These are phyloP conservation scores for Aplysia californica DNA, from an alignment of 1,140 invertebrate species.

Conservation along the genomic window DNA sequence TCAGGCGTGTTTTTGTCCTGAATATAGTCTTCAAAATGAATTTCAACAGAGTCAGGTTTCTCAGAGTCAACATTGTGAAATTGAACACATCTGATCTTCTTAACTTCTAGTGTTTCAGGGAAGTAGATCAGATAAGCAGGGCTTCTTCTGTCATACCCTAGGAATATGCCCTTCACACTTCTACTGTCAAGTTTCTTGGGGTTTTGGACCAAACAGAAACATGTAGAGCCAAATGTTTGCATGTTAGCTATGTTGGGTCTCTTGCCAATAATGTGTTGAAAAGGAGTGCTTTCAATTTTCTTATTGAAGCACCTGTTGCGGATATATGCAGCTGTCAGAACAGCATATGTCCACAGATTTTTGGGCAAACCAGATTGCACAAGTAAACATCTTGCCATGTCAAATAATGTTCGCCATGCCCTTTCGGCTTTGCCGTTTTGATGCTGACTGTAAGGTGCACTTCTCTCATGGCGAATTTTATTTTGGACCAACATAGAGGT, in stretches of 20 bases:
- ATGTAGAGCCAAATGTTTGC: constrained; percentile 20
- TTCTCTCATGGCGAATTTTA: background rate
- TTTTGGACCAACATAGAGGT: background rate
- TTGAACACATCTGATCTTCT: constrained; percentile 8
- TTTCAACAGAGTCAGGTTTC: constrained; percentile 4
- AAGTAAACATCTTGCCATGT: background rate
- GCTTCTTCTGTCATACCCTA: background rate
- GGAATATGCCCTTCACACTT: constrained; percentile 19
- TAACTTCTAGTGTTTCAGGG: constrained; percentile 16
- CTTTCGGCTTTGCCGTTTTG: background rate
- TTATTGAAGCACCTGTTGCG: background rate
- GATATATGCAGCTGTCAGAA: background rate
- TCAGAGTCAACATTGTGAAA: constrained; percentile 2
- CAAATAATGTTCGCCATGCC: background rate
- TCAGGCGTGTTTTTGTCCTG: background rate
- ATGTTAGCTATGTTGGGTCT: constrained; percentile 23
- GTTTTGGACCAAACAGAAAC: constrained; percentile 2
- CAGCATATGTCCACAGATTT: background rate
- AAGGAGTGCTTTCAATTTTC: constrained; percentile 9
- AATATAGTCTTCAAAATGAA: background rate
- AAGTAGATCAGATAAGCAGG: background rate
- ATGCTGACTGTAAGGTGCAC: no score
- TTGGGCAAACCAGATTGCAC: background rate
- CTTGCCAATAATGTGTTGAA: background rate
- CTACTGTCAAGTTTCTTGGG: constrained; percentile 13